phyloP scores from a whole-genome alignment of 2,797 vertebrate species.

The Amniataba percoides region DNA sequence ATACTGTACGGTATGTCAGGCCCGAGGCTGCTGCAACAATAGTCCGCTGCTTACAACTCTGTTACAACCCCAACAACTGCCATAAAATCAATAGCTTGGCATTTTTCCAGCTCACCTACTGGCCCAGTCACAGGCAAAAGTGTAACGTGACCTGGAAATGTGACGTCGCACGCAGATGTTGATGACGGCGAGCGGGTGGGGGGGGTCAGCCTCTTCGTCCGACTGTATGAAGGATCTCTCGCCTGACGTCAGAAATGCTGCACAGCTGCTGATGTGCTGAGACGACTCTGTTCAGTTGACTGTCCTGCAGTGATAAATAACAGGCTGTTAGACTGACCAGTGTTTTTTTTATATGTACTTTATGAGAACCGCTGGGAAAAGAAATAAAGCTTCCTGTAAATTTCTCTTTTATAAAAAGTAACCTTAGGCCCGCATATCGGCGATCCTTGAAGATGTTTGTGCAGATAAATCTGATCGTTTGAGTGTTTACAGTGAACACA shows the following conservation, averaged over 20 bases:
- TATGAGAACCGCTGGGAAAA: not conserved
- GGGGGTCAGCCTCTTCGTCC: no score
- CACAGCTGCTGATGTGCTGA: not conserved
- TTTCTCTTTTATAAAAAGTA: not conserved
- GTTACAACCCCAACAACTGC: slow-evolving; percentile 57
- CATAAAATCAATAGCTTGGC: slow-evolving; percentile 68
- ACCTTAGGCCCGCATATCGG: not conserved
- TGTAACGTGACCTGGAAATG: slow-evolving; percentile 27
- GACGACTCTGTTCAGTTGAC: not conserved
- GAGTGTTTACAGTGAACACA: not conserved
- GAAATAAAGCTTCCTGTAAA: not conserved
- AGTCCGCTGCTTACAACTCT: slow-evolving; percentile 48
- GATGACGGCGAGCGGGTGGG: not conserved
- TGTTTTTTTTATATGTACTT: not conserved
- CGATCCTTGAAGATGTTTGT: not conserved
- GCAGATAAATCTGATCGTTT: not conserved
- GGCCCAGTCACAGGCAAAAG: slow-evolving; percentile 14
- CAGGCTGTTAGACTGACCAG: not conserved
- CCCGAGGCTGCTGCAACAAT: slow-evolving; percentile 35
- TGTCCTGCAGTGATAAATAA: not conserved
- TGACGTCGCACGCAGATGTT: slow-evolving; percentile 15
- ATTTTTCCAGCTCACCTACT: slow-evolving; percentile 43
- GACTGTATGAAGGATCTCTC: not conserved
- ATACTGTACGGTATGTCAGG: slow-evolving; percentile 25
- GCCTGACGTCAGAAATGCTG: not conserved